Conservation (phyloP, 1,140 invertebrate genomes). For the Anastrepha obliqua region DNA sequence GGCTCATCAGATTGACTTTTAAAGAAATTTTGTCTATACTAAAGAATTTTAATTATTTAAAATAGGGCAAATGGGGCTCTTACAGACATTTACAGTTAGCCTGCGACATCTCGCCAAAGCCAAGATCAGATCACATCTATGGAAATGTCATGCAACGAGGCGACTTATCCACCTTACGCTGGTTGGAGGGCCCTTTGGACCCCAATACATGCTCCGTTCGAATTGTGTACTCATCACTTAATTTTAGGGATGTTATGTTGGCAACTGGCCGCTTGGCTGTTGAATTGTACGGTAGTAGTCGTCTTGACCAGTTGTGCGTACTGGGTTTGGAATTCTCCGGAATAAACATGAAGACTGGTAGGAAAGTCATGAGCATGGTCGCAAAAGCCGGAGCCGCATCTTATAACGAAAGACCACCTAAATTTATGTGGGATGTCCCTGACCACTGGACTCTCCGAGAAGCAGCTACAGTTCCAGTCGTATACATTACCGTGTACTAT, state of each 20-base stretch:
- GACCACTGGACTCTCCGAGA: conserved; percentile 89
- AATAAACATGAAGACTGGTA: conserved; percentile 76
- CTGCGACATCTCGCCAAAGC: conserved; percentile 68
- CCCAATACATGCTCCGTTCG: conserved; percentile 73
- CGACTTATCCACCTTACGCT: conserved; percentile 89
- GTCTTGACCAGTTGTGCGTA: conserved; percentile 79
- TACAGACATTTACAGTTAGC: conserved; percentile 82
- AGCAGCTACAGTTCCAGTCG: conserved; percentile 90
- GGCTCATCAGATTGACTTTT: conserved; percentile 52
- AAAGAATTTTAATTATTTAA: background rate
- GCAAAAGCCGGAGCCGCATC: conserved; percentile 78
- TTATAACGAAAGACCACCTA: conserved; percentile 76
- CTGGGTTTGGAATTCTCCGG: conserved; percentile 87
- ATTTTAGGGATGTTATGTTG: conserved; percentile 88
- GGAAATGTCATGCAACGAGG: conserved; percentile 86
- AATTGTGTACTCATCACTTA: conserved; percentile 82
- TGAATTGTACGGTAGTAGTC: conserved; percentile 77
- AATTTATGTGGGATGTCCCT: conserved; percentile 86
- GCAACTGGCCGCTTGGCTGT: conserved; percentile 83
- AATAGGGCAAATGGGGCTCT: conserved; percentile 84
- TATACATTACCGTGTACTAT: conserved; percentile 90
- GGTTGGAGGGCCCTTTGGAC: conserved; percentile 82
- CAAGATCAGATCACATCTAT: conserved; percentile 80
- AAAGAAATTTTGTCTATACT: background rate
- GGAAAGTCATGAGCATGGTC: conserved; percentile 84